Evolutionary conservation across 2,113 vertebrate species (phyloP), one percentile per base, ranked within the genome.

Genomic region (Pimephales promelas): DNA sequence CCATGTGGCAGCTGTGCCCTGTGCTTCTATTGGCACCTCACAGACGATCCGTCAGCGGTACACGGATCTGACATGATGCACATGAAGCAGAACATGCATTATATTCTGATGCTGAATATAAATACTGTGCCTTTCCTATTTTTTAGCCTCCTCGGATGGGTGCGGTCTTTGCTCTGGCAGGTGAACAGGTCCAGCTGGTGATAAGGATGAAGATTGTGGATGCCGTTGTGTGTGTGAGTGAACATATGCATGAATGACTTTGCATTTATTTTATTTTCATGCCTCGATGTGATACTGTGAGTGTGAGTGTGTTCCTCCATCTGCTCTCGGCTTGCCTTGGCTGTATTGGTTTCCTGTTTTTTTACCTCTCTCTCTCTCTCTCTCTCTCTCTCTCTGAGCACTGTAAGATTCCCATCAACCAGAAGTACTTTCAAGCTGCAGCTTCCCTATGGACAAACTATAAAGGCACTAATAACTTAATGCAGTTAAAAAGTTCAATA

Each of bases 241-340:
- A 57, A 20, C 52, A 77, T 77, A 77, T 59, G 74, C 74, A 59
- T 77, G 74, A 77, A 77, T 57, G 74, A 31, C 74, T 77, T 54
- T 40, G 28, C 26, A 62, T 79, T 24, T n/a, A 22, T 66, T 66
- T 66, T n/a, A 22, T 66, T 66, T 66, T 24, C 24, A 68, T 64
- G 78, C 26, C 43, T 31, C 61, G 24, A 22, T 74, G 72, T 74
- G 45, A 76, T 76, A 76, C 74, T 57, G 16, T 74, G 45, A 28
- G 71, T 52, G 45, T 73, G 24, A 13, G 72, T 20, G 13, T 18
- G 6, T 26, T 14, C 5, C 57, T 66, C 78, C 78, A 80, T 80
- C 61, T 80, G 78, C 61, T 80, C 78, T 28, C 43, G 14, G 43
- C 36, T 80, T 80, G 78, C 43, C 57, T 80, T 80, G 78, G 78